Percentiles rank a stretch among this genome's conserved stretches.
These are phyloP conservation scores for Dendrolimus punctatus DNA, from an alignment of 1,140 invertebrate genomes.

Conservation along the genomic window DNA sequence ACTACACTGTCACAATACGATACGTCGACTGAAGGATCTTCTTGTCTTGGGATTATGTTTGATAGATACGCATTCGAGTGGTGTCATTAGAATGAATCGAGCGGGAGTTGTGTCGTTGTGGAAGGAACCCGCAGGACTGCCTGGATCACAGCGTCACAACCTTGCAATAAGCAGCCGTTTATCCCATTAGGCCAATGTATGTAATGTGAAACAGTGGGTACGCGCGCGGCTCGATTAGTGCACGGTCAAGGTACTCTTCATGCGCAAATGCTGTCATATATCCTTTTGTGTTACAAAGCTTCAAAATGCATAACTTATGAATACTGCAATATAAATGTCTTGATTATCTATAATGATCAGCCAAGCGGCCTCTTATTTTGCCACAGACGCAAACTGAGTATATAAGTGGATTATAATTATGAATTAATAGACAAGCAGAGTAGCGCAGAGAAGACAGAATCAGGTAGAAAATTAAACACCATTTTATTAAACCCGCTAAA, in stretches of 20 bases:
- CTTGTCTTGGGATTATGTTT: constrained; percentile 59
- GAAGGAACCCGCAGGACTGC: constrained; percentile 42
- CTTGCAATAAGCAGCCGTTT: constrained; percentile 61
- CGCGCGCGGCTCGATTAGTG: constrained; percentile 37
- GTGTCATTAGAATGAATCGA: constrained; percentile 62
- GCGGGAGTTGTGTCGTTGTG: constrained; percentile 37
- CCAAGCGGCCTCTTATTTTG: no score
- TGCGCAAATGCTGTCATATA: constrained; percentile 8
- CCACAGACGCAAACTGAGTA: no score
- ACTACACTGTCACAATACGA: constrained; percentile 18
- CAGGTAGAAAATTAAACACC: background rate
- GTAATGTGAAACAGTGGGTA: constrained; percentile 49
- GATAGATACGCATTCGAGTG: constrained; percentile 63
- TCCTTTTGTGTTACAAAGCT: background rate
- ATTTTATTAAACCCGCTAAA: background rate
- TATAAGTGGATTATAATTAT: no score
- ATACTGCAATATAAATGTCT: no score
- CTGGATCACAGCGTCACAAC: constrained; percentile 46
- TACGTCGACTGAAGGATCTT: constrained; percentile 39
- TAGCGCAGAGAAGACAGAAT: no score
- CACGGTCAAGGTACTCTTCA: constrained; percentile 62
- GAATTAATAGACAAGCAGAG: no score
- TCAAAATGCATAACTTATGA: no score
- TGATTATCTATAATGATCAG: no score
- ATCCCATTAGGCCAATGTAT: constrained; percentile 61